phyloP scores from a whole-genome alignment of 2,797 vertebrate species.

The Parauchenoglanis ngamensis region DNA sequence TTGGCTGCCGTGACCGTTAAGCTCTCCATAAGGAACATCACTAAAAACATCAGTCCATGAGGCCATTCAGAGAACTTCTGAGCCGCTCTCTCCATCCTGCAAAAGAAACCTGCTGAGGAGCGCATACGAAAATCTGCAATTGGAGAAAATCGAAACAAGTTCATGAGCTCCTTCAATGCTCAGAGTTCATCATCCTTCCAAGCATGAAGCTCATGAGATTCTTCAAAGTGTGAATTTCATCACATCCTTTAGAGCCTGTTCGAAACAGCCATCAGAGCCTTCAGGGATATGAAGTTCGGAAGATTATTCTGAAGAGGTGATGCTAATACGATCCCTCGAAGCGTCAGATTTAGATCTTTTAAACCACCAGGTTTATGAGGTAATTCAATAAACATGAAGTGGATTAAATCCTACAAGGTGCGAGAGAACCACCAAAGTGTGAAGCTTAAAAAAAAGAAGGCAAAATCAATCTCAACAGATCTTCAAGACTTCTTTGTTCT shows the following conservation, averaged over 20 bases:
- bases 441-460: neutral
- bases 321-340: neutral
- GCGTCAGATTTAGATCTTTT: neutral
- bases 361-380: neutral
- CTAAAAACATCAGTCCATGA: conserved; percentile 53
- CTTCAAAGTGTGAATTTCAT: neutral
- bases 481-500: neutral
- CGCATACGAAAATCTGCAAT: neutral
- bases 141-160: neutral
- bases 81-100: conserved; percentile 50
- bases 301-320: neutral
- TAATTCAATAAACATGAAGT: neutral
- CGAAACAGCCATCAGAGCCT: neutral
- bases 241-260: conserved; percentile 2
- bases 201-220: conserved; percentile 1
- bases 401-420: neutral
- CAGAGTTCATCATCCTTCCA: neutral
- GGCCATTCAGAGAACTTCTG: conserved; percentile 45
- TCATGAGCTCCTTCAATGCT: neutral
- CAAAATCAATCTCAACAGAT: neutral
- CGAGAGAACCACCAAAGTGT: neutral
- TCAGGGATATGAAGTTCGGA: neutral
- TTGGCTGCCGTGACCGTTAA: conserved; percentile 70
- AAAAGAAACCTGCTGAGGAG: neutral
- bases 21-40: conserved; percentile 59